phyloP scores from a whole-genome alignment of 1,140 invertebrate genomes.

The Microplitis demolitor region DNA sequence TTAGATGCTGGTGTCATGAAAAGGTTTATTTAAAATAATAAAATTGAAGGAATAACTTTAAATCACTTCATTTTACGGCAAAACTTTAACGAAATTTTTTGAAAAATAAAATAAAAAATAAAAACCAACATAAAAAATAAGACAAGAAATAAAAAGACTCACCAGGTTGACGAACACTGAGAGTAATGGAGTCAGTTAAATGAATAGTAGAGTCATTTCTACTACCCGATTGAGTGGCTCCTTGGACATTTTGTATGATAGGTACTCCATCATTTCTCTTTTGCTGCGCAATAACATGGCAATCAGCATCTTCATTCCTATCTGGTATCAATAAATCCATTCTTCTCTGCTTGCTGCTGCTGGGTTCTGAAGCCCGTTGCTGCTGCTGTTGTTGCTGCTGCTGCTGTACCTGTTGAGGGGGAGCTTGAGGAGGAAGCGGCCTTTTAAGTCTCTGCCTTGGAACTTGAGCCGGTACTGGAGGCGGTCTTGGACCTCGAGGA shows the following conservation, averaged over 20 bases:
- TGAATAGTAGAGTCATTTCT: constrained; percentile 66
- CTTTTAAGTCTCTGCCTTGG: constrained; percentile 51
- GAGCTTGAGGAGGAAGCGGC: constrained; percentile 39
- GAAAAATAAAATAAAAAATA: neutral
- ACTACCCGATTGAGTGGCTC: constrained; percentile 53
- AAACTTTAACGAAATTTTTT: constrained; percentile 23
- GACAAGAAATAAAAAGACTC: constrained; percentile 19
- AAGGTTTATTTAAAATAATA: too few species aligned
- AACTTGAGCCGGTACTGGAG: constrained; percentile 31
- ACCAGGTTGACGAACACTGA: constrained; percentile 67
- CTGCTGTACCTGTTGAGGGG: constrained; percentile 17
- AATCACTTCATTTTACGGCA: neutral
- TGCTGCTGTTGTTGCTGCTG: constrained; percentile 37
- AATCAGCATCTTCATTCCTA: constrained; percentile 67
- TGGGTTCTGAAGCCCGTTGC: constrained; percentile 35
- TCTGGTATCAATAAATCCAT: constrained; percentile 65
- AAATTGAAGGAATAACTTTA: too few species aligned
- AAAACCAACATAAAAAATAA: neutral
- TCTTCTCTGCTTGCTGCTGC: constrained; percentile 54
- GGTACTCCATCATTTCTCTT: constrained; percentile 74
- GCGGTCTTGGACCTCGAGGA: constrained; percentile 44
- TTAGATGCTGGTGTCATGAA: too few species aligned
- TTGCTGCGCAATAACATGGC: constrained; percentile 73
- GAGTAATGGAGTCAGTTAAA: constrained; percentile 68
- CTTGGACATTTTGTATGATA: constrained; percentile 75